These are phyloP conservation scores for Egretta garzetta DNA, from an alignment of 2,113 vertebrate genomes.

Conservation along the genomic window DNA sequence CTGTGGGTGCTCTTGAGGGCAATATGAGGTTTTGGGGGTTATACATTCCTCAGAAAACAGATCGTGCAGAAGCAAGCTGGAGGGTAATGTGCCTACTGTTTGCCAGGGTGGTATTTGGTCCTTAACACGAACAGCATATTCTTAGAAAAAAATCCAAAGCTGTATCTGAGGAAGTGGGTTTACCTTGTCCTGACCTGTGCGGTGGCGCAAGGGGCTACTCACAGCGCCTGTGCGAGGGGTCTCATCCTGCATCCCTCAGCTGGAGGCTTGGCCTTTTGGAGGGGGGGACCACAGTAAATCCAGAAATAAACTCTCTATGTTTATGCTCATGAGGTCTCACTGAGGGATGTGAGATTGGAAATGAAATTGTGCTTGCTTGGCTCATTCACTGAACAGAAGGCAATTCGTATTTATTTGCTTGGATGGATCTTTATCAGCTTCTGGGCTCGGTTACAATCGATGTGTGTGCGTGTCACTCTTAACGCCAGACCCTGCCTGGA, in stretches of 20 bases:
- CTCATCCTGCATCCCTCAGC: accelerated
- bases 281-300: neutral
- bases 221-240: accelerated
- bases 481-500: neutral
- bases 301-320: neutral
- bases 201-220: neutral
- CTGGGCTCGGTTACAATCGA: neutral
- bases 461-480: no score
- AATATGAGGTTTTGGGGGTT: neutral
- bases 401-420: no score
- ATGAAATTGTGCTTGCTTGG: neutral
- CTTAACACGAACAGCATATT: neutral
- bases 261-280: neutral
- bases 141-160: neutral
- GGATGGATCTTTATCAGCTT: neutral
- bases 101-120: no score
- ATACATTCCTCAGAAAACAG: neutral
- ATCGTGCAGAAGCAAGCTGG: neutral
- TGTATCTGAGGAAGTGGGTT: neutral
- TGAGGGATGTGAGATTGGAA: neutral
- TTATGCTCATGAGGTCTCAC: neutral
- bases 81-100: neutral
- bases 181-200: neutral
- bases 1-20: neutral
- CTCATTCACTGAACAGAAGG: neutral